phyloP scores from a whole-genome alignment of 2,888 invertebrate species.

The Arge pagana region DNA sequence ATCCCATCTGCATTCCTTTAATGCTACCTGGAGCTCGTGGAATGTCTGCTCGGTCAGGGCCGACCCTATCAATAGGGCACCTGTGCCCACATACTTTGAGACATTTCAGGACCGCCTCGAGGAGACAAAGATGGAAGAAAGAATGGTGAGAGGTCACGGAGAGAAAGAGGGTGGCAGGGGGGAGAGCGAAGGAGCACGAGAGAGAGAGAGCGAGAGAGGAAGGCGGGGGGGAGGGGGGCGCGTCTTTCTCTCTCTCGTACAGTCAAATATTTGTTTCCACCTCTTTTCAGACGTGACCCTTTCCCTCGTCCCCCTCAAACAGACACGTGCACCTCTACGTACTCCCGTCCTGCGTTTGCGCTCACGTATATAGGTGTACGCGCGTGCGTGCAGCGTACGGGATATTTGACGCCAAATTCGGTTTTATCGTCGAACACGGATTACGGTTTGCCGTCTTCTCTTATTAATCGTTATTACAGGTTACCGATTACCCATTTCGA shows the following conservation, averaged over 20 bases:
- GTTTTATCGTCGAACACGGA: too few relatives aligned
- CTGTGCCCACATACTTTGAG: slow-evolving; percentile 19
- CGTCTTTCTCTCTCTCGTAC: slow-evolving; percentile 6
- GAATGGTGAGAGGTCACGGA: slow-evolving; percentile 6
- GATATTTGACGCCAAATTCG: too few relatives aligned
- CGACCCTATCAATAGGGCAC: slow-evolving; percentile 22
- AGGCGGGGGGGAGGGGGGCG: slow-evolving; percentile 21
- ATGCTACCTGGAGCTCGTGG: slow-evolving; percentile 53
- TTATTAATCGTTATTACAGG: too few relatives aligned
- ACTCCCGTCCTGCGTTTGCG: too few relatives aligned
- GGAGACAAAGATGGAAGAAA: slow-evolving; percentile 22
- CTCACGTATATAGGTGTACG: too few relatives aligned
- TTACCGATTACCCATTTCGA: too few relatives aligned
- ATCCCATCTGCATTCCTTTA: slow-evolving; percentile 55
- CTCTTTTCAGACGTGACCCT: too few relatives aligned
- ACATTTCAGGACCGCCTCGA: slow-evolving; percentile 24
- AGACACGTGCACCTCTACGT: too few relatives aligned
- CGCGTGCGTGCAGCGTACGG: too few relatives aligned
- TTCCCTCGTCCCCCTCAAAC: too few relatives aligned
- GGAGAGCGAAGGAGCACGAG: slow-evolving; percentile 6
- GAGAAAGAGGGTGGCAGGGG: slow-evolving; percentile 17
- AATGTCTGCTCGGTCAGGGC: slow-evolving; percentile 40
- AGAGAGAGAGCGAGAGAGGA: slow-evolving; percentile 14
- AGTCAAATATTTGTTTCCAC: slow-evolving; percentile 8
- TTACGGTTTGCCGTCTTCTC: too few relatives aligned